These are phyloP conservation scores for Psilanteris sp. DNA, from an alignment of 1,140 invertebrate species.

Conservation along the genomic window DNA sequence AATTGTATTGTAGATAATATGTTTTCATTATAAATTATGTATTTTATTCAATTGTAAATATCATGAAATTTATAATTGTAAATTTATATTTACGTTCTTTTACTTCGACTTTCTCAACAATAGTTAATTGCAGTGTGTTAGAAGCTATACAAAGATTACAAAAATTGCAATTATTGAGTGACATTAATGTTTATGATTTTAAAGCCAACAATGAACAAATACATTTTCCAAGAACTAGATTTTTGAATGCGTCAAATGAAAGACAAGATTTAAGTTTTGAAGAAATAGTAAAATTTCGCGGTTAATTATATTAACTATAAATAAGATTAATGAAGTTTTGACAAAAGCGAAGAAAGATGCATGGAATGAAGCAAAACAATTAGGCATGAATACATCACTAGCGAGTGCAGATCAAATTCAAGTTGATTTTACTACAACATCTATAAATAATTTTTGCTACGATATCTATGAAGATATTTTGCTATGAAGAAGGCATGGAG, in stretches of 20 bases:
- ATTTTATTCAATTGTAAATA: too few relatives aligned
- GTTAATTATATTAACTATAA: neutral
- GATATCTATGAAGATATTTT: neutral
- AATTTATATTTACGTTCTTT: too few relatives aligned
- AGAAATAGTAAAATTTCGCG: neutral
- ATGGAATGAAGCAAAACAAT: neutral
- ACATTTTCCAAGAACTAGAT: neutral
- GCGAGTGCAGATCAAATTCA: neutral
- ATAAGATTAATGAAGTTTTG: neutral
- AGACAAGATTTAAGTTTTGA: neutral
- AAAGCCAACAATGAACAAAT: neutral
- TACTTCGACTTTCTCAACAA: neutral
- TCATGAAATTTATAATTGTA: too few relatives aligned
- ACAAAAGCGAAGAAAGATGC: neutral
- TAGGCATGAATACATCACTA: neutral
- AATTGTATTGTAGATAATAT: too few relatives aligned
- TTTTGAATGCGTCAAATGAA: neutral
- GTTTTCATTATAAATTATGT: too few relatives aligned
- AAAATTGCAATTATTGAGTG: neutral
- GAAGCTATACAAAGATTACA: neutral
- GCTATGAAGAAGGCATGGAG: too few relatives aligned
- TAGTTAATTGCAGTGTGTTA: slow-evolving; percentile 1
- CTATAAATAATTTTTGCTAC: neutral
- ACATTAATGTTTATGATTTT: slow-evolving; percentile 7
- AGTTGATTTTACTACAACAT: neutral